phyloP scores from a whole-genome alignment of 2,888 invertebrate species.

The Eilema sororculum region DNA sequence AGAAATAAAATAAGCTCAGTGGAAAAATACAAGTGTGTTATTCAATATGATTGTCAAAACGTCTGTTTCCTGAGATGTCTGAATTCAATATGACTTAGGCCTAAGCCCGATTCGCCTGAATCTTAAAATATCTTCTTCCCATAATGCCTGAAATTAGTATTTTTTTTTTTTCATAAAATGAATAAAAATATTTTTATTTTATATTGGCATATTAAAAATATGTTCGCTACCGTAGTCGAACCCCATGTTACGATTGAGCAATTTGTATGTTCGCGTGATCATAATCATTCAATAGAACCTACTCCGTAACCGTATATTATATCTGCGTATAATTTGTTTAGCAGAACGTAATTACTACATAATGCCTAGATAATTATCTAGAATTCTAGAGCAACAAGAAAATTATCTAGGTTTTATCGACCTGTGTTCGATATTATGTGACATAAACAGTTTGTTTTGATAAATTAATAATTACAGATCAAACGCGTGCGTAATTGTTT shows the following conservation, averaged over 20 bases:
- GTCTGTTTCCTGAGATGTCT: too few species aligned
- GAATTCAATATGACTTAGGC: too few species aligned
- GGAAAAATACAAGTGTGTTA: too few species aligned
- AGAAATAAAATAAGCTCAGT: too few species aligned
- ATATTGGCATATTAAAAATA: too few species aligned
- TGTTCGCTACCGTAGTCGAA: not conserved
- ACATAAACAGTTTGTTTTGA: not conserved
- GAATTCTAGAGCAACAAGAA: not conserved
- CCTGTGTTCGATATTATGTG: not conserved
- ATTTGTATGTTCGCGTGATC: not conserved
- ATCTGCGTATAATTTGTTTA: not conserved
- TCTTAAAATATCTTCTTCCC: too few species aligned
- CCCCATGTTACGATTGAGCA: not conserved
- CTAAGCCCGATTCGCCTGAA: too few species aligned
- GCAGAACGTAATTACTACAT: not conserved
- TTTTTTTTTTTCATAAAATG: too few species aligned
- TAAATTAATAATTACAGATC: not conserved
- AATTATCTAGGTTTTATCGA: not conserved
- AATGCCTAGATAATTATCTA: not conserved
- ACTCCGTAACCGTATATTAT: not conserved
- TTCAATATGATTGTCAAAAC: too few species aligned
- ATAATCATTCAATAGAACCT: not conserved
- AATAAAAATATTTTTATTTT: too few species aligned
- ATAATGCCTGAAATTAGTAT: too few species aligned
- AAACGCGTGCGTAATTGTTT: not conserved